Percentiles rank a stretch among this genome's conserved stretches.
Evolutionary conservation across 2,888 invertebrate genomes (phyloP).

Genomic region (Amorpha juglandis): DNA sequence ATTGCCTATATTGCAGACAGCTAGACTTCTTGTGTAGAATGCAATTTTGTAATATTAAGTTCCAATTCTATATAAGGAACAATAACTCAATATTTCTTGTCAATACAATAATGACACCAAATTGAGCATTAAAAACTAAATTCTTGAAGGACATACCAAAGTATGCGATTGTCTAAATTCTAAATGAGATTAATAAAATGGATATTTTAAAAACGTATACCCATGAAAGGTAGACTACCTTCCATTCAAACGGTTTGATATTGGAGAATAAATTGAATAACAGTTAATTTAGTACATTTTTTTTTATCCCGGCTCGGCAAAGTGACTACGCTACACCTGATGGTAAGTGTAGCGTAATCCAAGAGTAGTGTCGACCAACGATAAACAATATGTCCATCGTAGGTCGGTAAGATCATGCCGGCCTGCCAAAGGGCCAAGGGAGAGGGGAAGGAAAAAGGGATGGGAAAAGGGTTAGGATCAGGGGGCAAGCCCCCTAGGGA

Average conservation of each 20-base stretch:
- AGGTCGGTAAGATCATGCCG: too few species aligned
- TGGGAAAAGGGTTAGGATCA: too few species aligned
- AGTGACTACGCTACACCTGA: too few species aligned
- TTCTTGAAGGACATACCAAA: not conserved
- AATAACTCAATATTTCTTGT: slow-evolving; percentile 9
- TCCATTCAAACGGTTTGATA: not conserved
- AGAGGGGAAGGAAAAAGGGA: too few species aligned
- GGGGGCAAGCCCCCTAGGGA: too few species aligned
- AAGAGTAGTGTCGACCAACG: too few species aligned
- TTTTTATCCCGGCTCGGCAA: too few species aligned
- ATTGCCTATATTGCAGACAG: not conserved
- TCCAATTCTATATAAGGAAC: not conserved
- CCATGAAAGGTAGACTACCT: not conserved
- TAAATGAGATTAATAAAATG: too few species aligned
- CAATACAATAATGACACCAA: not conserved
- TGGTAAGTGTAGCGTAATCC: too few species aligned
- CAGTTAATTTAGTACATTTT: too few species aligned
- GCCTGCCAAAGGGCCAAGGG: too few species aligned
- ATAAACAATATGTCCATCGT: too few species aligned
- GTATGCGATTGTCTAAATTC: slow-evolving; percentile 13
- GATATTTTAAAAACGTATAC: slow-evolving; percentile 6
- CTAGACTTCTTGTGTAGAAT: not conserved
- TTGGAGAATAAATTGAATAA: not conserved
- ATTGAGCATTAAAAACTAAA: not conserved
- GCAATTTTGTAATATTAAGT: not conserved